phyloP scores from a whole-genome alignment of 2,113 vertebrate species.

The Acanthisitta chloris region DNA sequence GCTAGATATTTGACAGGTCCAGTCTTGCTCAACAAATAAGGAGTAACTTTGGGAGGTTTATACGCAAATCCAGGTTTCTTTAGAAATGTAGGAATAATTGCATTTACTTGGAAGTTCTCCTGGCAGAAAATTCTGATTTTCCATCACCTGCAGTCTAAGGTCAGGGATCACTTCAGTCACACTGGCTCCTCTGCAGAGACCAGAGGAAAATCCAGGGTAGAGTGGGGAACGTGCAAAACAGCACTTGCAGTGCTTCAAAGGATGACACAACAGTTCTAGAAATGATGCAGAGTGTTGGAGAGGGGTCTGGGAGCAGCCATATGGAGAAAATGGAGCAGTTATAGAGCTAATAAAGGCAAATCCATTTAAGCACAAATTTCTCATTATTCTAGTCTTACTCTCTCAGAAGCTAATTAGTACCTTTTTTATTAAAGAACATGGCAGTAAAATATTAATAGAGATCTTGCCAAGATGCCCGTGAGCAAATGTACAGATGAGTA shows the following conservation, averaged over 20 bases:
- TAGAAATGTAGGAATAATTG: background rate
- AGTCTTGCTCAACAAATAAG: background rate
- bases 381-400: background rate
- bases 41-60: fast-evolving
- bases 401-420: background rate
- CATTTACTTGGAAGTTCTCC: background rate
- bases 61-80: background rate
- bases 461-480: background rate
- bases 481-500: background rate
- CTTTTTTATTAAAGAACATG: background rate
- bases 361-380: background rate
- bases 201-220: background rate
- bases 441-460: background rate
- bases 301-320: background rate
- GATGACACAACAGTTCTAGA: background rate
- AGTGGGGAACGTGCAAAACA: background rate
- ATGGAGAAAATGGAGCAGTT: background rate
- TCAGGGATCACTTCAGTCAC: background rate
- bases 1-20: background rate
- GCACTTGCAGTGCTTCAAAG: background rate
- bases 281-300: background rate
- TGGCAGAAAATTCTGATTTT: background rate
- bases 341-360: background rate
- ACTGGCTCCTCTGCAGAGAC: background rate
- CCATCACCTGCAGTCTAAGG: background rate